These are phyloP conservation scores for Sitophilus oryzae DNA, from an alignment of 1,140 invertebrate species.

Conservation along the genomic window DNA sequence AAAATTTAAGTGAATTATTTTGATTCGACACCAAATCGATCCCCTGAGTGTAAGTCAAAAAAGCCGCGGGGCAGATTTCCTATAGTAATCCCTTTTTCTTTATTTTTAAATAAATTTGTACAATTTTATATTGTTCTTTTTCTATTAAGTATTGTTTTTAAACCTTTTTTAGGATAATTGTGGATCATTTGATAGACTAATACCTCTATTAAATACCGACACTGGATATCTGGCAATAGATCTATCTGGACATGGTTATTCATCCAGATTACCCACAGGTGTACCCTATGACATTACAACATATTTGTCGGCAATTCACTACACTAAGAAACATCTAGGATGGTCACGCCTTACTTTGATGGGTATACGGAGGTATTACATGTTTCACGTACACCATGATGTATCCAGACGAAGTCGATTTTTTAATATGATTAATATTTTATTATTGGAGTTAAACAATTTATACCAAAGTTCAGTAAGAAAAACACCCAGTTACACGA, in stretches of 20 bases:
- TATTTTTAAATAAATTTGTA: too few relatives aligned
- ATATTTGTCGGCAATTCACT: slow-evolving; percentile 49
- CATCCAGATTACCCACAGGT: slow-evolving; percentile 59
- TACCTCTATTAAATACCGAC: slow-evolving; percentile 54
- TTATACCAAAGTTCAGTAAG: slow-evolving; percentile 34
- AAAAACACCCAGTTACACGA: slow-evolving; percentile 55
- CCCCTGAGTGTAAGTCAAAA: too few relatives aligned
- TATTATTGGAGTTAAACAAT: slow-evolving; percentile 53
- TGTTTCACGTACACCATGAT: slow-evolving; percentile 52
- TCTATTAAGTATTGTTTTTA: too few relatives aligned
- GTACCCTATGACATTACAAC: slow-evolving; percentile 55
- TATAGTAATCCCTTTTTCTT: too few relatives aligned
- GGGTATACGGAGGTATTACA: slow-evolving; percentile 59
- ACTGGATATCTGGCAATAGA: slow-evolving; percentile 60
- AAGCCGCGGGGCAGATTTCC: too few relatives aligned
- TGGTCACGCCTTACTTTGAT: slow-evolving; percentile 68
- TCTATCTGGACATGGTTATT: slow-evolving; percentile 66
- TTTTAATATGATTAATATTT: slow-evolving; percentile 56
- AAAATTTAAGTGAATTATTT: too few relatives aligned
- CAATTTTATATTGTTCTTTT: too few relatives aligned
- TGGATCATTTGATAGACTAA: slow-evolving; percentile 63
- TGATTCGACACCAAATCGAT: too few relatives aligned
- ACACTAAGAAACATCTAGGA: slow-evolving; percentile 56
- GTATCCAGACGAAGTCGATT: slow-evolving; percentile 56
- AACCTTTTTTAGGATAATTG: slow-evolving; percentile 61